Conservation (phyloP, 2,797 vertebrate genomes). For the Helarctos malayanus region DNA sequence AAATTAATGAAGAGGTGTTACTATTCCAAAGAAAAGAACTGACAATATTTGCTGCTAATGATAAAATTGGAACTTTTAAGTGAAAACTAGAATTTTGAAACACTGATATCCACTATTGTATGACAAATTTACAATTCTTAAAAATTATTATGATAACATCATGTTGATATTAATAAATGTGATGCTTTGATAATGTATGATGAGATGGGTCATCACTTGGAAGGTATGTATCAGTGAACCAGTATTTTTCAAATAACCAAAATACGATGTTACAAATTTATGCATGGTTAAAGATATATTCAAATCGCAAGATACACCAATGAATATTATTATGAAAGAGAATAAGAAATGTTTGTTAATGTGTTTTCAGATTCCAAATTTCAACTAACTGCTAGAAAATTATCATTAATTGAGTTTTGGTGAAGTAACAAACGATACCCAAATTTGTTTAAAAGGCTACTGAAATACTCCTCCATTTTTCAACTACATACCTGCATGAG, state of each 20-base stretch:
- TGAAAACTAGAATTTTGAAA: neutral
- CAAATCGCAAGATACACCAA: neutral
- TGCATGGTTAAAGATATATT: neutral
- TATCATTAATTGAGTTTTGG: neutral
- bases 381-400: neutral
- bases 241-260: neutral
- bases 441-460: neutral
- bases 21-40: neutral
- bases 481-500: neutral
- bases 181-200: neutral
- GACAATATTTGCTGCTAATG: neutral
- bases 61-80: neutral
- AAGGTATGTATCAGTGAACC: neutral
- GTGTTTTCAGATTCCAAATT: neutral
- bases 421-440: neutral
- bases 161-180: neutral
- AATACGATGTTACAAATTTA: neutral
- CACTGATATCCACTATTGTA: neutral
- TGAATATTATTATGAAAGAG: neutral
- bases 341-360: neutral
- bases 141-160: neutral
- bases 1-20: neutral
- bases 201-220: neutral
- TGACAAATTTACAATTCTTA: neutral
- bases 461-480: neutral